Evolutionary conservation across 2,797 vertebrate genomes (phyloP).

Genomic region (Sebastes hubbsi): DNA sequence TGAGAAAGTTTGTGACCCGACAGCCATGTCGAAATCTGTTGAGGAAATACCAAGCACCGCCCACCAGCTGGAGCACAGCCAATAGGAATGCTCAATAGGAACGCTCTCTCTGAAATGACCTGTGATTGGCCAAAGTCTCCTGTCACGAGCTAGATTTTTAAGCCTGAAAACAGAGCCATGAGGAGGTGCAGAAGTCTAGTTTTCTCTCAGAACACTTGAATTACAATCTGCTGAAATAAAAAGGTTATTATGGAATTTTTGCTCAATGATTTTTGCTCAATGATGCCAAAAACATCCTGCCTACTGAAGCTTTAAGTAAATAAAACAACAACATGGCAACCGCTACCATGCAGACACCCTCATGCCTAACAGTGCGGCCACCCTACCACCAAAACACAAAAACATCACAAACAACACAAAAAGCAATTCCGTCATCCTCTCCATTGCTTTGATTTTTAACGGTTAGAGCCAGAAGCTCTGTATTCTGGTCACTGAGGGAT

Average conservation of each 20-base stretch:
- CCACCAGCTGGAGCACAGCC: too few species aligned
- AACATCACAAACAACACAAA: background rate
- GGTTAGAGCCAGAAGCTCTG: background rate
- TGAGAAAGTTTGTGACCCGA: too few species aligned
- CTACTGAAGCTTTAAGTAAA: background rate
- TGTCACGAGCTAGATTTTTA: rapidly evolving
- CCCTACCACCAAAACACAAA: constrained; percentile 10
- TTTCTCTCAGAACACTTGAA: background rate
- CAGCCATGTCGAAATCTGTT: too few species aligned
- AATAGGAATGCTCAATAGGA: too few species aligned
- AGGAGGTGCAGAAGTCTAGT: background rate
- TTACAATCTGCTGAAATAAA: background rate
- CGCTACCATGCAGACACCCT: background rate
- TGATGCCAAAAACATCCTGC: background rate
- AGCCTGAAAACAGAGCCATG: too few species aligned
- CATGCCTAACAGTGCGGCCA: background rate
- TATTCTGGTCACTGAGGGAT: background rate
- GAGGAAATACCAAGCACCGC: too few species aligned
- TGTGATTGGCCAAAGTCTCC: too few species aligned
- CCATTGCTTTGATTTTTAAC: background rate
- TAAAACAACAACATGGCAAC: constrained; percentile 25
- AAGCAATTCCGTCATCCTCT: background rate
- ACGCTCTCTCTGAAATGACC: too few species aligned
- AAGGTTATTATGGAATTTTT: background rate
- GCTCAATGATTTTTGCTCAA: background rate